These are phyloP conservation scores for Hyperoplus lanceolatus DNA, from an alignment of 2,797 vertebrate species.

Conservation along the genomic window DNA sequence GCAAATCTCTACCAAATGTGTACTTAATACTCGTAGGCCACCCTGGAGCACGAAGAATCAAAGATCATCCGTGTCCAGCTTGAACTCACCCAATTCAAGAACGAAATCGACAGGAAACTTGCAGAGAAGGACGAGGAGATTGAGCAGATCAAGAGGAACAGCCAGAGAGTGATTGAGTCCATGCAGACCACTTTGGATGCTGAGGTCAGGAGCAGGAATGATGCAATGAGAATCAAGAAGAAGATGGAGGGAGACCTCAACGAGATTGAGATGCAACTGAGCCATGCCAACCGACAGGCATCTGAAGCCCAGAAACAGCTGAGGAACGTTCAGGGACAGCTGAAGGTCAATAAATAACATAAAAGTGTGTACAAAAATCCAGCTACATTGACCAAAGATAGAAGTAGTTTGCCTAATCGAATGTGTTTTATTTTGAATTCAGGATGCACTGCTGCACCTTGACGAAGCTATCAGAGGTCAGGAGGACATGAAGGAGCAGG, in stretches of 20 bases:
- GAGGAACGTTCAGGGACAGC: slow-evolving; percentile 86
- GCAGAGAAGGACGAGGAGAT: slow-evolving; percentile 95
- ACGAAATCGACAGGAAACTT: slow-evolving; percentile 89
- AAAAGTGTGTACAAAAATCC: neutral
- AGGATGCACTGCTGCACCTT: slow-evolving; percentile 91
- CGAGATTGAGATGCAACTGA: slow-evolving; percentile 82
- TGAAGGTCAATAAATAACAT: slow-evolving; percentile 82
- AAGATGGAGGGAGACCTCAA: no score
- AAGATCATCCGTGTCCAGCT: slow-evolving; percentile 92
- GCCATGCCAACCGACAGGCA: slow-evolving; percentile 88
- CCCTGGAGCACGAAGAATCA: slow-evolving; percentile 91
- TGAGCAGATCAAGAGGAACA: slow-evolving; percentile 92
- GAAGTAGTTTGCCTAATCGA: no score
- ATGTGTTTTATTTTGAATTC: neutral
- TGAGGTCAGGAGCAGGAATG: slow-evolving; percentile 91
- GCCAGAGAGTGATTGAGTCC: slow-evolving; percentile 88
- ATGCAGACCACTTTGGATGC: slow-evolving; percentile 90
- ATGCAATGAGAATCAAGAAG: slow-evolving; percentile 92
- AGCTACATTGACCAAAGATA: neutral
- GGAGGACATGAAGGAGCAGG: slow-evolving; percentile 92
- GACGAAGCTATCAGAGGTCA: slow-evolving; percentile 88
- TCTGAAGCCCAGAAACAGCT: slow-evolving; percentile 91
- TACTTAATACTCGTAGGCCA: slow-evolving; percentile 78
- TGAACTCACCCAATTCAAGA: slow-evolving; percentile 91
- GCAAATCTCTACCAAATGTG: neutral